phyloP scores from a whole-genome alignment of 2,113 vertebrate genomes.

The Pyxicephalus adspersus region DNA sequence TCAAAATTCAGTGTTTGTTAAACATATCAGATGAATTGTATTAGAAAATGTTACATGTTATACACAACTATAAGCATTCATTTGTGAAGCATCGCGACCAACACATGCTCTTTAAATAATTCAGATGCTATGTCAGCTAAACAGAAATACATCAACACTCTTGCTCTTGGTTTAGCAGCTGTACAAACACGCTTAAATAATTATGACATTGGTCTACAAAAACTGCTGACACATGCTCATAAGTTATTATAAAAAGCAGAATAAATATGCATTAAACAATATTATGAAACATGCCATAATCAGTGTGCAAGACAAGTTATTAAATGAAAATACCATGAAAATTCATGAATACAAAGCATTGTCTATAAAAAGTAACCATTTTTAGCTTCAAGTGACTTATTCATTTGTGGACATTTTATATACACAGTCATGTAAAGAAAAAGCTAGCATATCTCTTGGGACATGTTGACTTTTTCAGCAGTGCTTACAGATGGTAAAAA shows the following conservation, averaged over 20 bases:
- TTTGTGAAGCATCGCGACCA: neutral
- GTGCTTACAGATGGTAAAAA: no score
- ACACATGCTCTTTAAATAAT: conserved; percentile 38
- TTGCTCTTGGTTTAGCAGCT: conserved; percentile 28
- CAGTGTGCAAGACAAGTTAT: neutral
- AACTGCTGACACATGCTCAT: conserved; percentile 9
- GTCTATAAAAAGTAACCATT: no score
- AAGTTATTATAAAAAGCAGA: neutral
- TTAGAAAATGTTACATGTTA: conserved; percentile 7
- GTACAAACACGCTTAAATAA: neutral
- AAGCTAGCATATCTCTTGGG: no score
- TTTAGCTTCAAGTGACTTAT: no score
- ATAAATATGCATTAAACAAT: neutral
- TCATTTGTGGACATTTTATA: no score
- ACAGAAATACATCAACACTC: conserved; percentile 29
- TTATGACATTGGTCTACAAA: neutral
- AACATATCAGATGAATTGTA: neutral
- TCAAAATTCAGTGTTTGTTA: conserved; percentile 22
- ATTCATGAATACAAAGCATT: no score
- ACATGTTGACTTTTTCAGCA: no score
- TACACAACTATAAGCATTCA: neutral
- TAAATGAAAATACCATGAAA: neutral
- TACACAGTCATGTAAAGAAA: no score
- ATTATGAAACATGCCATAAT: neutral
- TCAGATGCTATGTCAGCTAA: conserved; percentile 39